Base-by-base conservation (phyloP, 2,888 invertebrate species). In the Drosophila melanosoma region DNA sequence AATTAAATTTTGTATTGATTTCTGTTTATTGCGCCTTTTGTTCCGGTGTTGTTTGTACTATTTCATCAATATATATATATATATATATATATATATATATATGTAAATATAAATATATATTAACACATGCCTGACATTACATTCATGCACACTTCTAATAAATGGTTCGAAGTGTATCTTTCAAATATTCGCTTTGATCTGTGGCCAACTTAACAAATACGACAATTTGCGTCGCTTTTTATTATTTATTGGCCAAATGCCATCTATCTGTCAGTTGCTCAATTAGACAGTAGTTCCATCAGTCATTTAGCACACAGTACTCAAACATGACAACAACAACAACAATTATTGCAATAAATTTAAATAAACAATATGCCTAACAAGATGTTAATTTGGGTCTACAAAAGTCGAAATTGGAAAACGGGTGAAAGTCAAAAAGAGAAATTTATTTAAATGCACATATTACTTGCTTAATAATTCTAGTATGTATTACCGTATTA, bases 141-240 rank as follows among this genome's bases (percentile, higher is more conserved):
- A 7, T 33, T 45, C 17, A 17, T n/a, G 8, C 3, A 35, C 15
- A 36, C 15, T 17, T 54, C 17, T 49, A 35, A 38, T 12, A 36
- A 62, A 52, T 59, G 42, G 33, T n/a, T 10, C 26, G 15, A 64
- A 59, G 23, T 64, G 38, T 71, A 42, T 80, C 54, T 59, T 52
- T 49, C 29, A 63, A 65, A 38, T 42, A 26, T 42, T 51, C 48
- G 60, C 70, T 62, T 79, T 72, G 81, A 71, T 81, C 74, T 80
- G 40, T 57, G 66, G 60, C 70, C 77, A 78, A 78, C 53, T 67
- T 69, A 79, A 80, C 73, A 79, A 80, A 78, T 79, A 48, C 45
- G 68, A 64, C 71, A 78, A 78, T 76, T 79, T 75, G 76, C 56
- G 52, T 53, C 42, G 67, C 20, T 59, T 60, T 65, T 53, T 45